Base-by-base conservation (phyloP, 2,888 invertebrate species). In the Iselma pallidipennis region DNA sequence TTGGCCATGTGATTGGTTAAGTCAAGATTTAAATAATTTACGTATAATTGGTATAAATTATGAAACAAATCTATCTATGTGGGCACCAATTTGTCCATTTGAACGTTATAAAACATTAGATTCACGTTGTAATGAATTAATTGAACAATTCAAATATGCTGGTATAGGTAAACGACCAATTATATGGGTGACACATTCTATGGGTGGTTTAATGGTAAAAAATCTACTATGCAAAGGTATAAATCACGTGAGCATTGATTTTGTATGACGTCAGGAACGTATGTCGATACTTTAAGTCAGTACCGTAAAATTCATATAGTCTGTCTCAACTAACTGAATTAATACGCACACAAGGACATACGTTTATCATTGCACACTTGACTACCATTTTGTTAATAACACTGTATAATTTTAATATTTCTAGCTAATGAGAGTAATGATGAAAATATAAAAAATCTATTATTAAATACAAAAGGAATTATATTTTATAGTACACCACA, bases 1-100 rank as follows among this genome's bases (percentile, higher is more conserved):
- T 80, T 97, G 96, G 96, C 96, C 96, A 2, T 91, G 91, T 84
- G 96, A 97, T 76, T 98, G 97, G 97, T 82, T 98, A 61, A 88
- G 95, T 0, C 83, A 86, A 72, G 95, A 96, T 79, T 88, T 89
- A 72, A 86, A 86, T 33, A 87, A 90, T 76, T 83, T 93, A 55
- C 82, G 93, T 71, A 86, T 97, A 55, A 82, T 97, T 55, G 95
- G 95, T 49, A 87, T 96, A 33, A 95, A 96, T 80, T 97, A 95
- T 79, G 91, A 92, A 71, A 93, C 94, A 26, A 89, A 90, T 65
- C 83, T 95, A 49, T 92, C 93, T 7, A 88, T 91, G 76, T 95
- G 95, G 94, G 85, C 89, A 37, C 87, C 90, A 29, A 83, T 87
- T 28, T 93, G 92, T 78, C 87, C 88, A 0, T 80, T 83, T 53